These are phyloP conservation scores for Chromis chromis DNA, from an alignment of 2,797 vertebrate genomes.

Conservation along the genomic window DNA sequence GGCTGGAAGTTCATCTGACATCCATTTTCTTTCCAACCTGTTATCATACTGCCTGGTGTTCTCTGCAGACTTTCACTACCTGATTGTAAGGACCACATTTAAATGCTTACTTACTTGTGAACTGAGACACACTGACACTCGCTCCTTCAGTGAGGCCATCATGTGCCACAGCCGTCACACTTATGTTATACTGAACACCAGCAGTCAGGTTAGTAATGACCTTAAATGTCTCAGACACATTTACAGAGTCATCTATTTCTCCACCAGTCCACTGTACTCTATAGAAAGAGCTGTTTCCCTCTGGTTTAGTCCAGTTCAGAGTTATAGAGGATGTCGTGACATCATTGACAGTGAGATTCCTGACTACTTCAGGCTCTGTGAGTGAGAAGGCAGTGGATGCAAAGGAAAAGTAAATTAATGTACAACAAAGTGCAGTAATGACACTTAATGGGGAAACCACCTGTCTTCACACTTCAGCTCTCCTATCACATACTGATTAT, in stretches of 20 bases:
- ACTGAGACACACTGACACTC: background rate
- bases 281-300: conserved; percentile 17
- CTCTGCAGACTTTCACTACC: no score
- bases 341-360: background rate
- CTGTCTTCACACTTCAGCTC: background rate
- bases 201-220: background rate
- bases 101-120: conserved; percentile 35
- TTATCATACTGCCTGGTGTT: no score
- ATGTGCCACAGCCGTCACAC: conserved; percentile 17
- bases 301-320: conserved; percentile 55
- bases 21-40: no score
- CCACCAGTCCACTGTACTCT: conserved; percentile 37
- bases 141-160: accelerated
- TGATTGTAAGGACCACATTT: no score
- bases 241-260: accelerated
- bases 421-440: background rate
- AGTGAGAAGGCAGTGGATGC: background rate
- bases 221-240: accelerated
- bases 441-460: background rate
- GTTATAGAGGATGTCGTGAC: conserved; percentile 44
- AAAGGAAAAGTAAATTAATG: background rate
- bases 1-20: no score
- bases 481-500: background rate
- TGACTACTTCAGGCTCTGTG: conserved; percentile 50
- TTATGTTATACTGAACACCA: conserved; percentile 16